phyloP scores from a whole-genome alignment of 1,140 invertebrate species.

The Leptinotarsa defecta region DNA sequence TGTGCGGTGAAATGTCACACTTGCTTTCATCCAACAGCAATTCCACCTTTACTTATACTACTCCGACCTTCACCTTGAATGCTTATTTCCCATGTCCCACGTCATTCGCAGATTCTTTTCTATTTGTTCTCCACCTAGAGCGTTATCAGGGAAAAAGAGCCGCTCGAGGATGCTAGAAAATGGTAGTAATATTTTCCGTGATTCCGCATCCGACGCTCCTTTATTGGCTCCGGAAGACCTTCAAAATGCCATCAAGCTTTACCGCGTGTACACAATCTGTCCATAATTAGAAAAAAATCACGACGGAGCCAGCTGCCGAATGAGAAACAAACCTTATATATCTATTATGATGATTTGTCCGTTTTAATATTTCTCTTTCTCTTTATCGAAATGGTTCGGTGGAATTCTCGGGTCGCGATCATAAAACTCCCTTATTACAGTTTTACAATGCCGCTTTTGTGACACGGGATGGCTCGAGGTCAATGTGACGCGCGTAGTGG shows the following conservation, averaged over 20 bases:
- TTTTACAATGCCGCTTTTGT: conserved; percentile 6
- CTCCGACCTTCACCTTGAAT: not conserved
- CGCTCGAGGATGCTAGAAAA: conserved; percentile 28
- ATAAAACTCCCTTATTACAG: conserved; percentile 3
- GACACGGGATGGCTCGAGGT: not conserved
- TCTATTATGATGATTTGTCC: conserved; percentile 22
- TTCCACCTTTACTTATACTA: too few species aligned
- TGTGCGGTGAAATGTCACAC: too few species aligned
- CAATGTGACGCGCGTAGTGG: not conserved
- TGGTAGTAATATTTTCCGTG: conserved; percentile 38
- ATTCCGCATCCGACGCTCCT: conserved; percentile 35
- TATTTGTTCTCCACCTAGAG: not conserved
- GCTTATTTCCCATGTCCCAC: not conserved
- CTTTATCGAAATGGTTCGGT: conserved; percentile 9
- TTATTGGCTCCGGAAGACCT: conserved; percentile 45
- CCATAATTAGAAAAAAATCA: conserved; percentile 45
- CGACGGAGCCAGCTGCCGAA: conserved; percentile 21
- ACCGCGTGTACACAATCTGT: conserved; percentile 41
- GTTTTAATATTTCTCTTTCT: conserved; percentile 5
- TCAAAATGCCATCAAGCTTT: conserved; percentile 45
- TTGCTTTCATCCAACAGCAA: too few species aligned
- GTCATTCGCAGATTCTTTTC: conserved; percentile 1
- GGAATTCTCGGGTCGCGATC: not conserved
- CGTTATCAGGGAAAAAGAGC: conserved; percentile 12
- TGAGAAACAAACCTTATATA: conserved; percentile 21